A percentile compares a stretch with the other conserved stretches of the same genome.
These are phyloP conservation scores for Deroplatys truncata DNA, from an alignment of 2,888 invertebrate species.

Conservation along the genomic window DNA sequence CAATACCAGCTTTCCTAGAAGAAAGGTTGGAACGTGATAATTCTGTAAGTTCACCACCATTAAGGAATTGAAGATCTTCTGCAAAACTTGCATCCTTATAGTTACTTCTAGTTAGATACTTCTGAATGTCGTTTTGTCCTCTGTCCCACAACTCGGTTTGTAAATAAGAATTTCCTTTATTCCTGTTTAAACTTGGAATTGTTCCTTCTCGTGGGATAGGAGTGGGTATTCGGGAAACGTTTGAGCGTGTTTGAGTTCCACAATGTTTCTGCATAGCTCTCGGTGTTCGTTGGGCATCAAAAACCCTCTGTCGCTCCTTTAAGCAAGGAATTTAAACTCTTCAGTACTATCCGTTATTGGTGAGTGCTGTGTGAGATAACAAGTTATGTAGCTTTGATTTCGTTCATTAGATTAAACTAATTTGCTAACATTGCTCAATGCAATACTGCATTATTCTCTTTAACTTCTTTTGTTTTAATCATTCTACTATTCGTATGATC, in stretches of 20 bases:
- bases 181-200: not conserved
- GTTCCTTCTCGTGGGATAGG: not conserved
- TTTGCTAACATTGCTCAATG: no score
- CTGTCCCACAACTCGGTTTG: not conserved
- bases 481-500: not conserved
- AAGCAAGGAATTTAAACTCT: no score
- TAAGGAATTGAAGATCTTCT: not conserved
- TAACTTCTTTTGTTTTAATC: not conserved
- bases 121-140: not conserved
- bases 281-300: no score
- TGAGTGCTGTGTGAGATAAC: no score
- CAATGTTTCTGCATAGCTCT: no score
- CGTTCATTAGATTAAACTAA: no score
- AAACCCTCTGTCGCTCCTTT: no score
- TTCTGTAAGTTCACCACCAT: not conserved
- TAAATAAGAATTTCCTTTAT: not conserved
- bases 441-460: no score
- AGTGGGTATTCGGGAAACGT: not conserved
- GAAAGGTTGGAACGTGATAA: not conserved
- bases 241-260: not conserved
- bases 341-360: no score
- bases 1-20: not conserved
- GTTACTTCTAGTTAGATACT: not conserved
- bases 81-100: not conserved
- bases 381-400: no score